These are phyloP conservation scores for Pontoporia blainvillei DNA, from an alignment of 2,113 vertebrate genomes.

Conservation along the genomic window DNA sequence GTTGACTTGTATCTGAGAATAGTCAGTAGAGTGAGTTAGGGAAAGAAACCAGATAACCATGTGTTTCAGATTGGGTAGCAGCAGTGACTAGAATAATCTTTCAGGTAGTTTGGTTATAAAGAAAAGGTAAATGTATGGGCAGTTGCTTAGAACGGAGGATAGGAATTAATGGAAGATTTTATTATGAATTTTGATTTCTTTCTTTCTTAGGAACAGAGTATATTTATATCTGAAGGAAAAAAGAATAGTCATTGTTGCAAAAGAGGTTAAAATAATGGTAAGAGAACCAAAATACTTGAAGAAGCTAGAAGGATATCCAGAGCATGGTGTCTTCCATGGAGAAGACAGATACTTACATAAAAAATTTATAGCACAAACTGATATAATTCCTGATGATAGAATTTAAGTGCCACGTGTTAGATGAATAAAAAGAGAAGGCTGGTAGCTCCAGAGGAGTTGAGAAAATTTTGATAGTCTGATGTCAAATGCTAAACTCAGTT, in stretches of 20 bases:
- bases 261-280: background rate
- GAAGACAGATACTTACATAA: background rate
- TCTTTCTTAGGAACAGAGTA: background rate
- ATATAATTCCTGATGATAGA: background rate
- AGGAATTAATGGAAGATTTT: background rate
- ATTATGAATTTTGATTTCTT: background rate
- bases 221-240: conserved; percentile 20
- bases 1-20: background rate
- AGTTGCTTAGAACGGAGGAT: background rate
- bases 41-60: background rate
- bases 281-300: background rate
- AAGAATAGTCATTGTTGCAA: background rate
- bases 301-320: background rate
- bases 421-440: background rate
- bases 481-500: background rate
- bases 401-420: background rate
- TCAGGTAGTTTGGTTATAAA: background rate
- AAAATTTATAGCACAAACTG: background rate
- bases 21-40: background rate
- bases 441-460: background rate
- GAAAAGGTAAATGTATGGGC: background rate
- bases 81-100: background rate
- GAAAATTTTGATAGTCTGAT: background rate
- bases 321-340: background rate
- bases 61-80: background rate